Evolutionary conservation across 2,888 invertebrate species (phyloP).

Genomic region (Ditula angustiorana): DNA sequence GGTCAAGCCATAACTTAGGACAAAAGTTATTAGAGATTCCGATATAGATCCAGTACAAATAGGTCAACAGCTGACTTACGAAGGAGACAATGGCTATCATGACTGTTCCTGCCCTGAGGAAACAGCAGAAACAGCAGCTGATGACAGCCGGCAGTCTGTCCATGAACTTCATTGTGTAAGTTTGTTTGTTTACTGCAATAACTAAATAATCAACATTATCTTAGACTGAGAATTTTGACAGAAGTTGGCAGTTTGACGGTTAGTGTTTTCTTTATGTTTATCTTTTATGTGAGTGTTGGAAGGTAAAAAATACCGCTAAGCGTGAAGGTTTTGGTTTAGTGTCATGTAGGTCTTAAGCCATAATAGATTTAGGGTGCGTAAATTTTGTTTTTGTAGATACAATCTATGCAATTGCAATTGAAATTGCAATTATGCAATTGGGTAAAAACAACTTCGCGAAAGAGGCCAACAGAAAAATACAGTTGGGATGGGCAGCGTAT

Average conservation of each 20-base stretch:
- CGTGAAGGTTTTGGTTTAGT: neutral
- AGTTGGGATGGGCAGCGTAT: too few species aligned
- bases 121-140: slow-evolving; percentile 77
- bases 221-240: neutral
- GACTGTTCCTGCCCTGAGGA: slow-evolving; percentile 68
- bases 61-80: too few species aligned
- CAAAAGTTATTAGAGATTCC: too few species aligned
- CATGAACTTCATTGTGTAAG: slow-evolving; percentile 59
- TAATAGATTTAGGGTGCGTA: too few species aligned
- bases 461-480: too few species aligned
- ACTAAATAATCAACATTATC: neutral
- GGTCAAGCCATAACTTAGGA: too few species aligned
- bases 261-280: neutral
- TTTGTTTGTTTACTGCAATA: neutral
- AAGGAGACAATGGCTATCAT: slow-evolving; percentile 68
- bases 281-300: neutral
- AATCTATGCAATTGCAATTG: too few species aligned
- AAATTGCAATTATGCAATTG: too few species aligned
- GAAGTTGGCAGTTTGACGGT: neutral
- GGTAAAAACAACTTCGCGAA: too few species aligned
- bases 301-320: neutral
- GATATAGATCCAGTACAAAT: too few species aligned
- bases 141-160: slow-evolving; percentile 68
- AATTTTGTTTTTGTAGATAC: too few species aligned
- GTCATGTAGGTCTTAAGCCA: too few species aligned